phyloP scores from a whole-genome alignment of 2,797 vertebrate species.

The Lates japonicus region DNA sequence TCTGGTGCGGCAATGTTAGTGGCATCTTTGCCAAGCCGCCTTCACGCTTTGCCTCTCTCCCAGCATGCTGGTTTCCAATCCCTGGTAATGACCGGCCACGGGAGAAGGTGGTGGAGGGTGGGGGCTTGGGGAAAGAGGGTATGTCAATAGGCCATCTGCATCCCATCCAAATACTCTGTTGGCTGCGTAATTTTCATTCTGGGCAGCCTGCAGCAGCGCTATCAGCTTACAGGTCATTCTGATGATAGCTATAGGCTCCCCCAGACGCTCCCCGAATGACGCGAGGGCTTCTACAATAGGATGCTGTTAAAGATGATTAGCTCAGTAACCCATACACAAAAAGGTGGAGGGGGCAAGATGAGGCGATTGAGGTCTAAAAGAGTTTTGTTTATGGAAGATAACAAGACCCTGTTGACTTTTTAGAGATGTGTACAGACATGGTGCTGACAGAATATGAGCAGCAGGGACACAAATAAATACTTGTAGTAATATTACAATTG shows the following conservation, averaged over 20 bases:
- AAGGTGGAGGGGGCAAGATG: constrained; percentile 30
- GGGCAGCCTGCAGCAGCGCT: constrained; percentile 75
- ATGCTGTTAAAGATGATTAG: constrained; percentile 63
- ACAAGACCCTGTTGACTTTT: background rate
- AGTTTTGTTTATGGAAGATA: constrained; percentile 7
- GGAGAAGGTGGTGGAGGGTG: constrained; percentile 23
- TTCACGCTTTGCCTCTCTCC: constrained; percentile 55
- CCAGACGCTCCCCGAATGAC: constrained; percentile 78
- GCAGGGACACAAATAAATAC: constrained; percentile 8
- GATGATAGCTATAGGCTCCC: constrained; percentile 72
- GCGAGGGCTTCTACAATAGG: constrained; percentile 79
- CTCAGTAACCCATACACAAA: constrained; percentile 66
- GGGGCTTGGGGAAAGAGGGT: constrained; percentile 54
- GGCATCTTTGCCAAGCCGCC: constrained; percentile 64
- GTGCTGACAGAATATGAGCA: constrained; percentile 21
- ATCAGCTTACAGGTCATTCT: constrained; percentile 68
- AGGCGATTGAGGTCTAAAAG: constrained; percentile 11
- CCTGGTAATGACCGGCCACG: constrained; percentile 48
- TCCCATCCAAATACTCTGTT: constrained; percentile 85
- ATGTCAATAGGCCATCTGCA: constrained; percentile 85
- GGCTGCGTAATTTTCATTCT: constrained; percentile 74
- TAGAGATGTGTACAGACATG: background rate
- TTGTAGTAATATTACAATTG: constrained; percentile 13
- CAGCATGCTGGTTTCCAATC: constrained; percentile 70
- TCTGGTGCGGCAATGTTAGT: constrained; percentile 52